Conservation (phyloP, 2,113 vertebrate species). For the Desmodus rotundus region DNA sequence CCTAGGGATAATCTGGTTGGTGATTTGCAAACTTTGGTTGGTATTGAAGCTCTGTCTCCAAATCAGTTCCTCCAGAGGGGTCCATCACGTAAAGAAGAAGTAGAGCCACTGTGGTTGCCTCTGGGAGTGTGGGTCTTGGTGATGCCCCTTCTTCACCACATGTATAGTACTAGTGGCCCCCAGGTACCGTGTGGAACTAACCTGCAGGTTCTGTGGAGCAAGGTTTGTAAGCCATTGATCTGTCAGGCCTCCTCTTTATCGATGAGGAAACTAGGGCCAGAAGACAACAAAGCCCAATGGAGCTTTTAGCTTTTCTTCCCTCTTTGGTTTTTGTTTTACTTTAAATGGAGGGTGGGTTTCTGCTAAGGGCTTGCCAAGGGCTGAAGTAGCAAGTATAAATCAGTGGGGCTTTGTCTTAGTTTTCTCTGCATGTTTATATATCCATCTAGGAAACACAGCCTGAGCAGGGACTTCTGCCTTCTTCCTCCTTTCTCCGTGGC, state of each 20-base stretch:
- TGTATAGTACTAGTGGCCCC: background rate
- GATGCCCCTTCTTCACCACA: background rate
- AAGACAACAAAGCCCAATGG: background rate
- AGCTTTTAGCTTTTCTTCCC: background rate
- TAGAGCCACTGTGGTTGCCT: background rate
- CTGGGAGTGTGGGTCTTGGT: background rate
- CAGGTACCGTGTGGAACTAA: no score
- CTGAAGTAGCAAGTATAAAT: background rate
- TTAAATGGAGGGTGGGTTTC: slow-evolving; percentile 31
- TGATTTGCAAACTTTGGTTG: background rate
- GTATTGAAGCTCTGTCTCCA: background rate
- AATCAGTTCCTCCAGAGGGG: background rate
- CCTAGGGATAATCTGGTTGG: background rate
- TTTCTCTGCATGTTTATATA: slow-evolving; percentile 64
- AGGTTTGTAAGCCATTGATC: background rate
- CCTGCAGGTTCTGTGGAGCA: background rate
- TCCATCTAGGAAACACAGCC: slow-evolving; percentile 69
- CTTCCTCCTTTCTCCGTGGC: slow-evolving; percentile 45
- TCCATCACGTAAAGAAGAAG: background rate
- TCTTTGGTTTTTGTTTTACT: slow-evolving; percentile 2
- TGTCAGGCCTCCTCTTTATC: background rate
- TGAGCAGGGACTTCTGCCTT: slow-evolving; percentile 69
- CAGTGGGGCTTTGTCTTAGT: background rate
- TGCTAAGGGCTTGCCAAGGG: background rate
- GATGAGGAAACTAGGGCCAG: background rate